These are phyloP conservation scores for Diabrotica undecimpunctata DNA, from an alignment of 1,140 invertebrate species.

Conservation along the genomic window DNA sequence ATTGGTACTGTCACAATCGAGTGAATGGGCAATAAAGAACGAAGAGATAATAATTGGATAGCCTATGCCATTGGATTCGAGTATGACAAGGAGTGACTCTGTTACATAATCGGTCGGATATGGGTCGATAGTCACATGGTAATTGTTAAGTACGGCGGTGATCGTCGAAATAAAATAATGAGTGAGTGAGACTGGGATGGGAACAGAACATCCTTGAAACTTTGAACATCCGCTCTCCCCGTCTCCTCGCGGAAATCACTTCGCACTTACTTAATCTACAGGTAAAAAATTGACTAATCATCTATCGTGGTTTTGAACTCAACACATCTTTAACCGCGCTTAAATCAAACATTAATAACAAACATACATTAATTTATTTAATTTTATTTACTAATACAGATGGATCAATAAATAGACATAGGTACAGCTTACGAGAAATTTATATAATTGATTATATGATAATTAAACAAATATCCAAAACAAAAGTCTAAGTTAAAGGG, in stretches of 20 bases:
- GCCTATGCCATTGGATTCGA: neutral
- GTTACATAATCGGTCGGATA: slow-evolving; percentile 27
- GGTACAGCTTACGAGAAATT: too few species aligned
- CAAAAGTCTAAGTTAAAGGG: too few species aligned
- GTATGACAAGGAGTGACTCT: slow-evolving; percentile 8
- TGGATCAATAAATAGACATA: too few species aligned
- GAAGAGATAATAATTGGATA: slow-evolving; percentile 1
- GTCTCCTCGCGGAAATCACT: slow-evolving; percentile 21
- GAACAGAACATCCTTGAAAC: slow-evolving; percentile 29
- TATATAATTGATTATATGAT: too few species aligned
- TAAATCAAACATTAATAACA: neutral
- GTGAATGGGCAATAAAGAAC: neutral
- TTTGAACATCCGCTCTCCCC: slow-evolving; percentile 29
- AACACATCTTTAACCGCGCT: neutral
- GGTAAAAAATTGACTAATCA: slow-evolving; percentile 28
- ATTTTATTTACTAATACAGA: neutral
- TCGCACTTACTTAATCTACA: slow-evolving; percentile 26
- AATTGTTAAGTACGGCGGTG: slow-evolving; percentile 19
- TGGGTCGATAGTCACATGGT: slow-evolving; percentile 29
- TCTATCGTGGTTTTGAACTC: neutral
- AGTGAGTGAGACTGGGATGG: slow-evolving; percentile 21
- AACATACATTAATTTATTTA: too few species aligned
- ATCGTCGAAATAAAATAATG: neutral
- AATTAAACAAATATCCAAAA: too few species aligned
- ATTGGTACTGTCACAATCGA: too few species aligned